Evolutionary conservation across 2,113 vertebrate species (phyloP).

Genomic region (Hipposideros armiger): DNA sequence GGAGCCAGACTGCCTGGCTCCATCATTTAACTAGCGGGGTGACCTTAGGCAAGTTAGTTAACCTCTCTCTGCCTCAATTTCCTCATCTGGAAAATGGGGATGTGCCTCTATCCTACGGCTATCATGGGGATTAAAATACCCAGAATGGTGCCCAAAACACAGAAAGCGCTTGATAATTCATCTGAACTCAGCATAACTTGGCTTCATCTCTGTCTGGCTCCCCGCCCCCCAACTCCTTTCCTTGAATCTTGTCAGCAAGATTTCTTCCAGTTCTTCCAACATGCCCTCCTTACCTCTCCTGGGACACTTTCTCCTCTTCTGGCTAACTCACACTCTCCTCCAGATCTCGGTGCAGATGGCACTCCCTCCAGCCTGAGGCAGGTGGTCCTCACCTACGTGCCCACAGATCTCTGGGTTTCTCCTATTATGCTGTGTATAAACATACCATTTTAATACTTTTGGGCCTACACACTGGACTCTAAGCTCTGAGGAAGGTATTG

Average conservation of each 20-base stretch:
- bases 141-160: neutral
- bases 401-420: neutral
- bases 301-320: neutral
- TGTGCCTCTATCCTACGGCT: neutral
- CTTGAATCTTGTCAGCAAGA: neutral
- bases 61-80: constrained; percentile 58
- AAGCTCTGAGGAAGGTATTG: neutral
- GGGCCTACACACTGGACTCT: neutral
- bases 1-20: constrained; percentile 70
- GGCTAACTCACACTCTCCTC: neutral
- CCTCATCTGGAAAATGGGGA: constrained; percentile 70
- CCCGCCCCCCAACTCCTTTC: neutral
- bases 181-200: neutral
- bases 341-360: neutral
- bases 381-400: neutral
- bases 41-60: constrained; percentile 6
- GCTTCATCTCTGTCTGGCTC: neutral
- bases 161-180: too few relatives aligned
- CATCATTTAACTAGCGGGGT: neutral
- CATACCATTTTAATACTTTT: neutral
- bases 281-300: neutral
- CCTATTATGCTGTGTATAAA: neutral
- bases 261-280: neutral
- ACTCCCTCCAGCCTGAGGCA: neutral
- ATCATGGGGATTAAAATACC: neutral